Base-by-base conservation (phyloP, 2,113 vertebrate species). In the Amblyornis subalaris region DNA sequence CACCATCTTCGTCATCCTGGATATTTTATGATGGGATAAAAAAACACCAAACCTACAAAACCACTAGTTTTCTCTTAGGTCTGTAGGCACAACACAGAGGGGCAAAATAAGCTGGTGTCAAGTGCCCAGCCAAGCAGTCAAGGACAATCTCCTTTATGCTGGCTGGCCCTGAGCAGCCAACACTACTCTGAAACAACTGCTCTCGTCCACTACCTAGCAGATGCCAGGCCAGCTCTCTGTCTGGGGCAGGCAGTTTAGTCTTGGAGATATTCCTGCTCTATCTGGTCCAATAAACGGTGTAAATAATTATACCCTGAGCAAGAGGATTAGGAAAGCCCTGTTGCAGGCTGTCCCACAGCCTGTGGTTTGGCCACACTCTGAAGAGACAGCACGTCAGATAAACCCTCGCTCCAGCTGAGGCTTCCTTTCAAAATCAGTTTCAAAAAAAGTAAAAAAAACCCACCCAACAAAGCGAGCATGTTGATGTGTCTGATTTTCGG, bases 161-260 rank as follows among this genome's bases (percentile, higher is more conserved):
- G 69, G 50, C 54, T 78, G 75, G 22, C 79, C 29, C 61, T 66
- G 45, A 74, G 51, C 65, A 85, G 24, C 17, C 19, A 66, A 14
- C 0, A 0, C 44, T 51, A 25, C 54, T 67, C 61, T 61, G 47
- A 54, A 51, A 78, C 6, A 62, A 11, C 10, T 5, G 3, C 53
- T 71, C 31, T 66, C 8, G 14, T 11, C 26, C 57, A 40, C 23
- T 14, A 29, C 18, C 18, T 42, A 14, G 51, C 57, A 78, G 36
- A 47, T 70, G 42, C 55, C 36, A 82, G 44, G 31, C 18, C 29
- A 13, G 5, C 15, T 48, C 24, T 64, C 48, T 48, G 40, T 64
- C 48, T 48, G 40, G 60, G 33, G 29, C 17, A 29, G 80, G 16
- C 33, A 40, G 5, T 23, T 65, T 31, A 40, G 29, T 23, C 28